Evolutionary conservation across 2,797 vertebrate genomes (phyloP).

Genomic region (Rhabdophis nuchalis): DNA sequence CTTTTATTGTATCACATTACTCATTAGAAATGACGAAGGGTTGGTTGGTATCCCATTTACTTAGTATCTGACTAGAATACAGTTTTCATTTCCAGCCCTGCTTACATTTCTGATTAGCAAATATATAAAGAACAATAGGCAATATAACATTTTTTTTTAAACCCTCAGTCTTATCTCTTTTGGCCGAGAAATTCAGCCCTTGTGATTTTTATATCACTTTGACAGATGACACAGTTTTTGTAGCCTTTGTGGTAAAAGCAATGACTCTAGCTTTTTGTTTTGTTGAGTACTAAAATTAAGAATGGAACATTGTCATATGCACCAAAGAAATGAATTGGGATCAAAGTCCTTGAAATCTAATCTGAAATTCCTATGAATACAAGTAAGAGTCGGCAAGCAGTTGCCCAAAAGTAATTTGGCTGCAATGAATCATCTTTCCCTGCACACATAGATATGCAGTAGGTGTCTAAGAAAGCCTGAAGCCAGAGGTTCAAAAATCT

Average conservation of each 20-base stretch:
- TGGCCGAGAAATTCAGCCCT: neutral
- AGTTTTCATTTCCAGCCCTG: neutral
- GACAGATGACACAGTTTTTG: neutral
- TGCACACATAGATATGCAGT: neutral
- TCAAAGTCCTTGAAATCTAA: neutral
- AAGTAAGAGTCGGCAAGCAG: neutral
- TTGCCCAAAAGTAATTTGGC: neutral
- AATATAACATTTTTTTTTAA: neutral
- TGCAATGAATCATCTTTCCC: neutral
- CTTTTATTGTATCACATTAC: neutral
- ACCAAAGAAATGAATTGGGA: neutral
- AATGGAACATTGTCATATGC: neutral
- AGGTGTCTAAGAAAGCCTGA: neutral
- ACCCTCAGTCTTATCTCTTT: neutral
- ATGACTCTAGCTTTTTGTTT: neutral
- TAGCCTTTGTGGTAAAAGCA: neutral
- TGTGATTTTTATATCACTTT: neutral
- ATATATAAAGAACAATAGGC: constrained; percentile 12
- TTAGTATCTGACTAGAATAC: neutral
- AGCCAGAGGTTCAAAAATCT: neutral
- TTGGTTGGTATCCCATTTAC: neutral
- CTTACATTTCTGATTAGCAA: constrained; percentile 7
- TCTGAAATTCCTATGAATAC: neutral
- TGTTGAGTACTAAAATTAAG: neutral
- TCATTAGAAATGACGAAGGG: neutral